A percentile compares a stretch with the other conserved stretches of the same genome.
Evolutionary conservation across 1,140 invertebrate genomes (phyloP).

Genomic region (Cardiocondyla obscurior): DNA sequence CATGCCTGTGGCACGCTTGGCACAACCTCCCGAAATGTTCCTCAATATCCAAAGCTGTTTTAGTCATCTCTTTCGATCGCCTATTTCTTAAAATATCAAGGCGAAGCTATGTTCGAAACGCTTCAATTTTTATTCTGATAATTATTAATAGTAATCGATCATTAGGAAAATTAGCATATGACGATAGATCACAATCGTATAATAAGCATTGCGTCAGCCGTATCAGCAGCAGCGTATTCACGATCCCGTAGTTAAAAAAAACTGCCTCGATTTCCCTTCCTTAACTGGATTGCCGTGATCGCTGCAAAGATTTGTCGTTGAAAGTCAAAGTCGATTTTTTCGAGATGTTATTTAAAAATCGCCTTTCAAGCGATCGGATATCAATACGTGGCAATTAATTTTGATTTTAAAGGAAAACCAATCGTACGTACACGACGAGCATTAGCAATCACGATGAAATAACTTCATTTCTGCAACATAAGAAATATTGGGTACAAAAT

Average conservation of each 20-base stretch:
- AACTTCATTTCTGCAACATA: neutral
- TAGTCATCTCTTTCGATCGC: neutral
- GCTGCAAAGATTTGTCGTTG: neutral
- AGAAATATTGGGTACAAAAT: neutral
- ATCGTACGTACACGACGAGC: neutral
- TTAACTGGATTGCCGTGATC: neutral
- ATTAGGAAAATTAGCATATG: neutral
- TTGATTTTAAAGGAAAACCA: neutral
- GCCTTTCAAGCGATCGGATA: neutral
- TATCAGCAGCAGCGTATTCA: neutral
- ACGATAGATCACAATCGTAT: neutral
- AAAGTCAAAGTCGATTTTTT: neutral
- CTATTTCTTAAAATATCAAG: neutral
- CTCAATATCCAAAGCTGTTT: neutral
- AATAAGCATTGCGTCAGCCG: neutral
- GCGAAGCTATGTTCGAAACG: neutral
- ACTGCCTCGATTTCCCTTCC: neutral
- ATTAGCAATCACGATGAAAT: neutral
- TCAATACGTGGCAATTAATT: neutral
- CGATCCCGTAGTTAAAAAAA: neutral
- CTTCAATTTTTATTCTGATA: neutral
- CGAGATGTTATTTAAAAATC: neutral
- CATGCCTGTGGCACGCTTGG: constrained; percentile 7
- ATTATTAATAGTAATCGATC: neutral
- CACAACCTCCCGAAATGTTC: neutral